These are phyloP conservation scores for Prionailurus bengalensis DNA, from an alignment of 2,113 vertebrate species.

Conservation along the genomic window DNA sequence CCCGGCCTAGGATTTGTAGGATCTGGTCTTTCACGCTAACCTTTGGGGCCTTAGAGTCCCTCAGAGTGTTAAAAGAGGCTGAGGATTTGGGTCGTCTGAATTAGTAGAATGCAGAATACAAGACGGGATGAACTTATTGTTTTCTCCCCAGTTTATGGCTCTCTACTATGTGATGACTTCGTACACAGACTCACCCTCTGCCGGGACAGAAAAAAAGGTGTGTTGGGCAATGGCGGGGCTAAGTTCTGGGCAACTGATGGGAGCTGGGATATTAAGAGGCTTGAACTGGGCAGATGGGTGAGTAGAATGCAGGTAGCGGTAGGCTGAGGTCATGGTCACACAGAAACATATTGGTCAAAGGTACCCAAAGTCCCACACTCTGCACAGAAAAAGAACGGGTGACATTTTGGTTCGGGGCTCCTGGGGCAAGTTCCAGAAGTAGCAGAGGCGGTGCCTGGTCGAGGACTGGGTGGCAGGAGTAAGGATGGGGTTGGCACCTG, in stretches of 20 bases:
- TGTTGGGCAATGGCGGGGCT: neutral
- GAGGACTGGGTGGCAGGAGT: neutral
- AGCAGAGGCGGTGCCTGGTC: neutral
- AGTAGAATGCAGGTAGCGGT: neutral
- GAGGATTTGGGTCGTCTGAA: neutral
- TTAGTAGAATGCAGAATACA: neutral
- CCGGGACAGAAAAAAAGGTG: neutral
- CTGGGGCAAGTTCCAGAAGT: neutral
- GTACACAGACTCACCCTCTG: neutral
- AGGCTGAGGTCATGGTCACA: conserved; percentile 24
- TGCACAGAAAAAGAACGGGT: conserved; percentile 5
- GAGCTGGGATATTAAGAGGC: neutral
- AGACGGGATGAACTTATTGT: neutral
- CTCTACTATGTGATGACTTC: neutral
- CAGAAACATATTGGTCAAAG: conserved; percentile 35
- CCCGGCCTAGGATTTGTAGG: neutral
- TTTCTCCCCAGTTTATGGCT: neutral
- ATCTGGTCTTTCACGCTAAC: neutral
- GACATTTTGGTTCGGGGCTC: neutral
- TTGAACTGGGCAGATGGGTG: neutral
- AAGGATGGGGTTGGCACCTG: conserved; percentile 87
- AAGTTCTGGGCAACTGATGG: neutral
- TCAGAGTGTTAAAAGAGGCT: neutral
- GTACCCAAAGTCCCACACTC: neutral
- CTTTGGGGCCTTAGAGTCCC: neutral